Evolutionary conservation across 1,140 invertebrate genomes (phyloP), one percentile per base, ranked within the genome.

Genomic region (Euwallacea fornicatus): DNA sequence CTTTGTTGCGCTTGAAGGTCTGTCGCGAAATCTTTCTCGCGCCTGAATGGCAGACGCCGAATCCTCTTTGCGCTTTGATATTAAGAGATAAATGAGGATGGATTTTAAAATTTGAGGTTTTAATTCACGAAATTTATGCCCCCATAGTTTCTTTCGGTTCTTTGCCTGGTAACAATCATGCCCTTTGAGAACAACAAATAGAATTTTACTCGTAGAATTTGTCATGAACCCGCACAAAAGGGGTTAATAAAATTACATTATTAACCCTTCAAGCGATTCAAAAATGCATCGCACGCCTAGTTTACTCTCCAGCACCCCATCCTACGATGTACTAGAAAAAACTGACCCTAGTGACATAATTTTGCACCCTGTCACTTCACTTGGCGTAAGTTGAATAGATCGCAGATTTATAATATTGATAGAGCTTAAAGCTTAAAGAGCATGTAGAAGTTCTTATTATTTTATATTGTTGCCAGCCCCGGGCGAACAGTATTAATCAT

Each of bases 371-470:
- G 64, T 56, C 64, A 66, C 64, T 66, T 44, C 21, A 66, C 21
- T 33, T 44, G 21, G 53, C 41, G 44, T 56, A n/a, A 58, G 15
- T 43, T 66, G 8, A 58, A 66, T 42, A 58, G 64, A 58, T 16
- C 56, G 53, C 43, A 66, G 64, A 66, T 66, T 68, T 68, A 60
- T 68, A 56, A 11, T 68, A 56, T 60, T 68, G 66, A 68, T 68
- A 68, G 54, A 68, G 43, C 66, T 68, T 68, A 59, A 68, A 44
- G 66, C 15, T 68, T 68, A 68, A 68, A 68, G 15, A 60, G 55
- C 66, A 59, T 68, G 66, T 68, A 68, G 56, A 68, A 59, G 66
- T 47, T 58, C 44, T 59, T 46, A 68, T 68, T 66, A 66, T 66
- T 66, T 56, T 66, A 33, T 44, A 68, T 68, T 68, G 66, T 68